Evolutionary conservation across 2,888 invertebrate genomes (phyloP).

Genomic region (Synergus gifuensis): DNA sequence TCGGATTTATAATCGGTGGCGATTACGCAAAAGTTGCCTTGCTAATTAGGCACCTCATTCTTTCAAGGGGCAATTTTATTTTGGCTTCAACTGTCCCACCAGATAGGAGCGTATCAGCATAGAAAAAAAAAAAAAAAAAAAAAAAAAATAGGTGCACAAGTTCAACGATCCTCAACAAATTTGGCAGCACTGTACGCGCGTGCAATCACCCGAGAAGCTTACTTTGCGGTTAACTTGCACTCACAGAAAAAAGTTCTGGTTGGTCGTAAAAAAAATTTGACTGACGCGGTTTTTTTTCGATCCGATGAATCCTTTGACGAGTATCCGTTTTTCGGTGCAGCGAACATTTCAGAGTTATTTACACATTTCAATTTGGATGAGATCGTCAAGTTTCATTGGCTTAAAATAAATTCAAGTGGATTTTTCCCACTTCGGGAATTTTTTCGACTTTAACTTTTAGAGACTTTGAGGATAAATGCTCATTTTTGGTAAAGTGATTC

Average conservation of each 20-base stretch:
- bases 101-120: conserved; percentile 39
- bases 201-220: conserved; percentile 23
- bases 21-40: conserved; percentile 49
- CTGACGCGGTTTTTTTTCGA: neutral
- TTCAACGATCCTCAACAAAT: conserved; percentile 41
- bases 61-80: conserved; percentile 51
- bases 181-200: conserved; percentile 10
- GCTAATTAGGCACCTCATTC: conserved; percentile 46
- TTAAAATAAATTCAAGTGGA: neutral
- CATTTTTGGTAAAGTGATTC: neutral
- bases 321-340: neutral
- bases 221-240: conserved; percentile 22
- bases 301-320: conserved; percentile 20
- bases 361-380: neutral
- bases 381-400: neutral
- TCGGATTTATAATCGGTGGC: conserved; percentile 35
- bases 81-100: conserved; percentile 44
- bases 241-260: neutral
- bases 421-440: neutral
- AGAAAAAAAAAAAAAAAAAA: no score
- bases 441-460: neutral
- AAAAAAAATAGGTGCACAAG: conserved; percentile 43
- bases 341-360: neutral
- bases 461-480: neutral
- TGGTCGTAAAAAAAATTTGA: neutral